These are phyloP conservation scores for Genyomyrus donnyi DNA, from an alignment of 2,113 vertebrate species.

Conservation along the genomic window DNA sequence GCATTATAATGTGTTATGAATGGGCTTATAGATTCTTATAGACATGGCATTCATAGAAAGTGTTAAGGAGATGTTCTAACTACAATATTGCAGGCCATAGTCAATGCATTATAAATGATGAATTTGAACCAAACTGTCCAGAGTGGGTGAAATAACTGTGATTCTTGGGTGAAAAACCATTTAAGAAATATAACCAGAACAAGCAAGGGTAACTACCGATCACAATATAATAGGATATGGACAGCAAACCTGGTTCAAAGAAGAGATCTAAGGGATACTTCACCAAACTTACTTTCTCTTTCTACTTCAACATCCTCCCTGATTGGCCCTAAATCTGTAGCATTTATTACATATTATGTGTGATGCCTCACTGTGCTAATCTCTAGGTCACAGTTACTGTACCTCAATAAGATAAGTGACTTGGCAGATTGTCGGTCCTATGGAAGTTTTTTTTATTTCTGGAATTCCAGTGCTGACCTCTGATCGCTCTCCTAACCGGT, in stretches of 20 bases:
- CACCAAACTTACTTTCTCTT: not conserved
- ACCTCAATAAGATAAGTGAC: not conserved
- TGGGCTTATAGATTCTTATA: not conserved
- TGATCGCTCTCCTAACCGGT: not conserved
- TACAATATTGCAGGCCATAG: not conserved
- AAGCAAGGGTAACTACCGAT: not conserved
- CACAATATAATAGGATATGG: not conserved
- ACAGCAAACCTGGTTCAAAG: not conserved
- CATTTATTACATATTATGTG: not conserved
- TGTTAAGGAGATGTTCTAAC: not conserved
- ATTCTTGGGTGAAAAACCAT: not conserved
- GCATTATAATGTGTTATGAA: not conserved
- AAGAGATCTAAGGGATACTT: not conserved
- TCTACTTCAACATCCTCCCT: not conserved
- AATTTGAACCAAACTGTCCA: not conserved
- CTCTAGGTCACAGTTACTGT: not conserved
- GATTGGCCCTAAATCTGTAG: not conserved
- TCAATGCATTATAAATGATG: not conserved
- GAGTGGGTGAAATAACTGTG: not conserved
- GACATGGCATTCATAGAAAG: not conserved
- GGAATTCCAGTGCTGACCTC: not conserved
- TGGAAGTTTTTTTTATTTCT: not conserved
- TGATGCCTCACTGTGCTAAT: not conserved
- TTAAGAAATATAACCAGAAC: not conserved
- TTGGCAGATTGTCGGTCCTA: not conserved